These are phyloP conservation scores for Chondrosia reniformis DNA, from an alignment of 37 sponge, comb jelly and placozoan species.

Conservation along the genomic window DNA sequence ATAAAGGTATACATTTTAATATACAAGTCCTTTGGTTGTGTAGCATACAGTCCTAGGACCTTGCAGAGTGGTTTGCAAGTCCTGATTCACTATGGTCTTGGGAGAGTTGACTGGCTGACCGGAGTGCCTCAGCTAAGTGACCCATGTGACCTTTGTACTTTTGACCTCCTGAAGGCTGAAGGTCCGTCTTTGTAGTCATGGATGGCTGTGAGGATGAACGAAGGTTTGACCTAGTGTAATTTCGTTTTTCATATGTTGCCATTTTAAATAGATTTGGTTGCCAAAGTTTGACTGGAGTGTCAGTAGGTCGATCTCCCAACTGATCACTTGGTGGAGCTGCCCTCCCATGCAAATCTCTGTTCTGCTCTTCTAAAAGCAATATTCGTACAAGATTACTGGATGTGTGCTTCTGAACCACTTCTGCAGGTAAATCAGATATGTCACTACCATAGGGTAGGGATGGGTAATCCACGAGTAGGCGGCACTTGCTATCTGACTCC, in stretches of 20 bases:
- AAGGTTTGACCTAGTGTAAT: not conserved
- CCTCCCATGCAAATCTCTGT: constrained; percentile 43
- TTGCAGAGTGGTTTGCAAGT: too few species aligned
- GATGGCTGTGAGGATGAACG: not conserved
- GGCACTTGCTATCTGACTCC: not conserved
- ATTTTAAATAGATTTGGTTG: not conserved
- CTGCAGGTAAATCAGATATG: not conserved
- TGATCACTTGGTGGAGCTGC: not conserved
- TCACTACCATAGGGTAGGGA: constrained; percentile 4
- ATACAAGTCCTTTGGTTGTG: too few species aligned
- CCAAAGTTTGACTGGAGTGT: not conserved
- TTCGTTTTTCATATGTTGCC: not conserved
- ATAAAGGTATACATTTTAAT: constrained; percentile 41
- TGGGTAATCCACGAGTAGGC: constrained; percentile 56
- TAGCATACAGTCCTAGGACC: too few species aligned
- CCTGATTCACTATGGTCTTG: not conserved
- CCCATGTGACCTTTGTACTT: constrained; percentile 21
- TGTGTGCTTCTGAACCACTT: constrained; percentile 37
- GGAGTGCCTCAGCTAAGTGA: constrained; percentile 8
- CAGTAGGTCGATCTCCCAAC: too few species aligned
- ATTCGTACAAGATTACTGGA: constrained; percentile 69
- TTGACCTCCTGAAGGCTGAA: not conserved
- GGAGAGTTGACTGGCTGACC: not conserved
- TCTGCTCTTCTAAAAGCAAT: constrained; percentile 72
- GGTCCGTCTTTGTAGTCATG: not conserved